Evolutionary conservation across 2,113 vertebrate species (phyloP).

Genomic region (Fulica atra): DNA sequence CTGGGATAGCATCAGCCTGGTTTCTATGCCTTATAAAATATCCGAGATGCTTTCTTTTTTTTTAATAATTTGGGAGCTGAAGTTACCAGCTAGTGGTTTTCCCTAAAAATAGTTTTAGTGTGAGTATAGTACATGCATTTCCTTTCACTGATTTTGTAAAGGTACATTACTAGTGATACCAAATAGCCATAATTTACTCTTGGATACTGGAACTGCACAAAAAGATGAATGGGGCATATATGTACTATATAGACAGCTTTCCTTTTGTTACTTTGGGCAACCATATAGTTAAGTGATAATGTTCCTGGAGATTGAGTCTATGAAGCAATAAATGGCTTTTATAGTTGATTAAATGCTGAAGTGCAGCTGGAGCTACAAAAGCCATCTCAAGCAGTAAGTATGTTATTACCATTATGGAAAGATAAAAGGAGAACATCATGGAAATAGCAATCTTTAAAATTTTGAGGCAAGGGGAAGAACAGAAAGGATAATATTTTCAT

Average conservation of each 20-base stretch:
- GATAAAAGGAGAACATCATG: conserved; percentile 11
- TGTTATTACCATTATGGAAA: conserved; percentile 19
- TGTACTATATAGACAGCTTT: conserved; percentile 21
- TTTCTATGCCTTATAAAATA: not conserved
- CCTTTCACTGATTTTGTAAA: conserved; percentile 46
- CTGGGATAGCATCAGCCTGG: not conserved
- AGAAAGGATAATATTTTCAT: not conserved
- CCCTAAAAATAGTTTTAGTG: conserved; percentile 15
- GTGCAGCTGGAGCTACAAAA: conserved; percentile 63
- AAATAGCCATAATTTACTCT: conserved; percentile 50
- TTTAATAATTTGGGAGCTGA: not conserved
- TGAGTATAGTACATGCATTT: not conserved
- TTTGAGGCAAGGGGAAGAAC: not conserved
- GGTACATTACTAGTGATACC: not conserved
- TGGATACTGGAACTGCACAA: not conserved
- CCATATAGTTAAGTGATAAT: conserved; percentile 57
- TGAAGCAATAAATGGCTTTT: conserved; percentile 48
- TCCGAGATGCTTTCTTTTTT: not conserved
- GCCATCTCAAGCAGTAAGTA: conserved; percentile 27
- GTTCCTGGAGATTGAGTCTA: conserved; percentile 34
- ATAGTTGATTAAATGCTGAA: conserved; percentile 29
- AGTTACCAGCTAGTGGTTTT: conserved; percentile 31
- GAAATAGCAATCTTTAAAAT: not conserved
- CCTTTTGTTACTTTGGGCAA: conserved; percentile 47
- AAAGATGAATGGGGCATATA: not conserved